These are phyloP conservation scores for Melanostigma gelatinosum DNA, from an alignment of 2,113 vertebrate species.

Conservation along the genomic window DNA sequence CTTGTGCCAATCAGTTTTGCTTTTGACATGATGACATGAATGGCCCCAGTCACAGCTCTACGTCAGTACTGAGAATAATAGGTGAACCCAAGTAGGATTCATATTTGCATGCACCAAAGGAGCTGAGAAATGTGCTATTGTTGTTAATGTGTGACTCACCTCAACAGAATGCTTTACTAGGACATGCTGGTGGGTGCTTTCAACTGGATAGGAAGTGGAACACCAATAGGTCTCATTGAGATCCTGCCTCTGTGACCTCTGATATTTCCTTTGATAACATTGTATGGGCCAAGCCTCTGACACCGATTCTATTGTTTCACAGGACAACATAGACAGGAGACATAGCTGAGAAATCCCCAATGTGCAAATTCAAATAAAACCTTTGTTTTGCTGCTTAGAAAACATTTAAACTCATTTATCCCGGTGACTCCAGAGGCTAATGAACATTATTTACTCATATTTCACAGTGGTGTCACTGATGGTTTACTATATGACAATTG, in stretches of 20 bases:
- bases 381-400: constrained; percentile 17
- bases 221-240: not conserved
- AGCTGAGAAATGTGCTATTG: constrained; percentile 33
- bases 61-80: constrained; percentile 17
- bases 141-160: constrained; percentile 38
- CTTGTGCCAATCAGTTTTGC: not conserved
- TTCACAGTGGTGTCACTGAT: not conserved
- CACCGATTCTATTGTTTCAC: constrained; percentile 31
- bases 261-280: constrained; percentile 39
- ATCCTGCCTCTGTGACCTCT: constrained; percentile 24
- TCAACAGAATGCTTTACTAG: constrained; percentile 12
- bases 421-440: not conserved
- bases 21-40: constrained; percentile 14
- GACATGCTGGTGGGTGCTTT: constrained; percentile 3
- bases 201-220: constrained; percentile 27
- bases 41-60: not conserved
- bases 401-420: constrained; percentile 1
- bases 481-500: not conserved
- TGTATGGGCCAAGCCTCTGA: constrained; percentile 5
- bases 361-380: constrained; percentile 22
- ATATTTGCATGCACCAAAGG: constrained; percentile 14
- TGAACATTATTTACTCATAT: not conserved
- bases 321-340: constrained; percentile 9
- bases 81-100: not conserved
- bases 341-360: constrained; percentile 1